Conservation (phyloP, 2,113 vertebrate species). For the Chauna torquata region DNA sequence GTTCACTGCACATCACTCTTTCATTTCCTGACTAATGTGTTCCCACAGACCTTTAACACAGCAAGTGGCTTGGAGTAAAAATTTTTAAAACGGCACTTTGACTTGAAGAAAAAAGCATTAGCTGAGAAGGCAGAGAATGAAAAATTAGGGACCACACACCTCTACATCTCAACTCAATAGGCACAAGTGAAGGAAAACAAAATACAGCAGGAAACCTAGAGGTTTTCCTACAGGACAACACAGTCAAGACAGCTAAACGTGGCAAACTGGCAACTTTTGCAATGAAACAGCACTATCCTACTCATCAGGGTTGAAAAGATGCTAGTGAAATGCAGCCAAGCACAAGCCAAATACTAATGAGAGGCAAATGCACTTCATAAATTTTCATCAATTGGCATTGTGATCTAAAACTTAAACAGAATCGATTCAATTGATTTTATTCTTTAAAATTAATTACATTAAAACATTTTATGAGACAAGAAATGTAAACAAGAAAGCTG, state of each 20-base stretch:
- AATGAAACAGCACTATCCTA: rapidly evolving
- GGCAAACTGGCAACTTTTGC: background rate
- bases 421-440: background rate
- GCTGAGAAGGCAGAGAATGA: background rate
- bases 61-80: background rate
- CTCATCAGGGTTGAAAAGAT: background rate
- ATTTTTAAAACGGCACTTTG: background rate
- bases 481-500: background rate
- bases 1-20: background rate
- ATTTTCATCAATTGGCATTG: background rate
- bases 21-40: background rate
- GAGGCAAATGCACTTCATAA: background rate
- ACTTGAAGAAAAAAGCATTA: background rate
- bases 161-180: background rate
- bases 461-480: background rate
- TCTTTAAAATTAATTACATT: background rate
- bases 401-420: background rate
- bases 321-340: background rate
- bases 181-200: background rate
- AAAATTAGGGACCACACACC: background rate
- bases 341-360: background rate
- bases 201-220: background rate
- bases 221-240: background rate
- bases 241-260: background rate
- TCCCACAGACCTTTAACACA: background rate